phyloP scores from a whole-genome alignment of 2,888 invertebrate species.

The Suillia variegata region DNA sequence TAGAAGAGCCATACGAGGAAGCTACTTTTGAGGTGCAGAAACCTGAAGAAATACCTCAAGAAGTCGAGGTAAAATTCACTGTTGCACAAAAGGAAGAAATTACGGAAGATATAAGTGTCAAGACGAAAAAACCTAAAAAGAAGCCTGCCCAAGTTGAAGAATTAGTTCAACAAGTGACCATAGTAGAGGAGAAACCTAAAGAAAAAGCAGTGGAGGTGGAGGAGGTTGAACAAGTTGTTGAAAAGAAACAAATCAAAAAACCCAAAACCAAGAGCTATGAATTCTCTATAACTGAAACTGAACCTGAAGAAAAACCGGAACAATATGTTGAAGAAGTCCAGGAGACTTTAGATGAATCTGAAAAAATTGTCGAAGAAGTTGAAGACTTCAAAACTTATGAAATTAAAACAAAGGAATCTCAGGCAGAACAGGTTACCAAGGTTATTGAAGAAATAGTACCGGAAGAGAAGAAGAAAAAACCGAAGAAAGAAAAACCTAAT shows the following conservation, averaged over 20 bases:
- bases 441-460: constrained; percentile 29
- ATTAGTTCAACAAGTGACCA: constrained; percentile 32
- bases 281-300: constrained; percentile 45
- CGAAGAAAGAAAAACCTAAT: constrained; percentile 31
- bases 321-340: constrained; percentile 38
- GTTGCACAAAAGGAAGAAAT: constrained; percentile 34
- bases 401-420: constrained; percentile 43
- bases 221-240: constrained; percentile 28
- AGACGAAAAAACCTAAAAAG: constrained; percentile 48
- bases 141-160: constrained; percentile 45
- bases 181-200: constrained; percentile 40
- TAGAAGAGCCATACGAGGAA: constrained; percentile 39
- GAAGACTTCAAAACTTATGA: constrained; percentile 44
- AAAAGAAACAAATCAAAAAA: constrained; percentile 31
- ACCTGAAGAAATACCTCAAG: constrained; percentile 51
- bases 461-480: constrained; percentile 41
- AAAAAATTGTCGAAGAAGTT: constrained; percentile 32
- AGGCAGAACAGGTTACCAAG: constrained; percentile 33
- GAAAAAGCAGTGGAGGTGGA: constrained; percentile 36
- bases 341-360: constrained; percentile 31
- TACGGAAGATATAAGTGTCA: constrained; percentile 30
- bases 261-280: constrained; percentile 39
- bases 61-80: constrained; percentile 44
- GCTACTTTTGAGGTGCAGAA: constrained; percentile 33
- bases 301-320: constrained; percentile 39